Evolutionary conservation across 1,140 invertebrate genomes (phyloP).

Genomic region (Elymnias hypermnestra): DNA sequence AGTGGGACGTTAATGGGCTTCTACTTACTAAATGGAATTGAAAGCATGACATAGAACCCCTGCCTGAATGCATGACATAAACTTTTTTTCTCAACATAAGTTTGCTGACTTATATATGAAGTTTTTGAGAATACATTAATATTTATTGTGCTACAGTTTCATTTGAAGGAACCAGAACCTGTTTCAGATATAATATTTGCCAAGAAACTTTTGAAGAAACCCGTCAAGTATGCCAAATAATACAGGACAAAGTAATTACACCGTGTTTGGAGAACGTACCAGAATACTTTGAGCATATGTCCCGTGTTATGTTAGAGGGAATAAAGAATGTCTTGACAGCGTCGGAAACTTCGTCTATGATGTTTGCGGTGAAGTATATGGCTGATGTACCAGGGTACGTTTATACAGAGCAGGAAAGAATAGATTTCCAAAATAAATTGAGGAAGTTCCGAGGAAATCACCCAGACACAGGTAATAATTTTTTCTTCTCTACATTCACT

Average conservation of each 20-base stretch:
- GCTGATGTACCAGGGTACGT: conserved; percentile 41
- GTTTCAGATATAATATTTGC: conserved; percentile 75
- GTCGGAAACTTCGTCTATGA: conserved; percentile 17
- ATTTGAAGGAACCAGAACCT: too few relatives aligned
- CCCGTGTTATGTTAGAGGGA: conserved; percentile 45
- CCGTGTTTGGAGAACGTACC: conserved; percentile 50
- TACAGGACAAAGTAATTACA: conserved; percentile 43
- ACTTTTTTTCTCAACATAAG: too few relatives aligned
- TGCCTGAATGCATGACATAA: too few relatives aligned
- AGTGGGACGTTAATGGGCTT: too few relatives aligned
- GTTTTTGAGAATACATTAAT: too few relatives aligned
- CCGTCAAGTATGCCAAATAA: conserved; percentile 36
- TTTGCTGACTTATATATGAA: too few relatives aligned
- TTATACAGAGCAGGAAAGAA: conserved; percentile 22
- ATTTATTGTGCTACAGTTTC: too few relatives aligned
- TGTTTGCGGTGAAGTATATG: conserved; percentile 34
- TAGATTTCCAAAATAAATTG: conserved; percentile 10
- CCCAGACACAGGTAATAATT: conserved; percentile 1
- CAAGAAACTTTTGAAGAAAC: conserved; percentile 52
- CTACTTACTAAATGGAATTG: too few relatives aligned
- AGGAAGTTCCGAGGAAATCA: conserved; percentile 7
- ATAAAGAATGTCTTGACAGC: conserved; percentile 35
- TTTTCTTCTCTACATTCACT: neutral
- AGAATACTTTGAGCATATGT: conserved; percentile 57
- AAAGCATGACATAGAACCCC: too few relatives aligned